Evolutionary conservation across 2,797 vertebrate genomes (phyloP).

Genomic region (Periparus ater): DNA sequence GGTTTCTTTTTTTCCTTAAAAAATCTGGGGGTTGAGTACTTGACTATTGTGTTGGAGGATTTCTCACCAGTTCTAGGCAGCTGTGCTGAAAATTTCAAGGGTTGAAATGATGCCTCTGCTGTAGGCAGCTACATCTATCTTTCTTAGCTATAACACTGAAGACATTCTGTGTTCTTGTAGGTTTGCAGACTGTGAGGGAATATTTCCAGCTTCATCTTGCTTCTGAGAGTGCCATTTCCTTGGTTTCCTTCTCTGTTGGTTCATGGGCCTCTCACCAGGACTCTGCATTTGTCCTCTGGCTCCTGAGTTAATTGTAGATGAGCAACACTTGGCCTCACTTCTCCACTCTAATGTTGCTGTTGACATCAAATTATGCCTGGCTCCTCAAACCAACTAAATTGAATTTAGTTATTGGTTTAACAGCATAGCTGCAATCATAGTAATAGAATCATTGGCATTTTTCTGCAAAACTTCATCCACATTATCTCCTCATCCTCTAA

Average conservation of each 20-base stretch:
- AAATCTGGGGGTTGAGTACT: accelerated
- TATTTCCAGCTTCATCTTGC: not conserved
- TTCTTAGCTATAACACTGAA: not conserved
- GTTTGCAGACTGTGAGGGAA: not conserved
- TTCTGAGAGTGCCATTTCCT: not conserved
- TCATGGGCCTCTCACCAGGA: not conserved
- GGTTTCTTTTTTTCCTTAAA: not conserved
- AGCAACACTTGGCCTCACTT: not conserved
- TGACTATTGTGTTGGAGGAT: not conserved
- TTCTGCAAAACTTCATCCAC: not conserved
- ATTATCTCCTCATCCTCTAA: not conserved
- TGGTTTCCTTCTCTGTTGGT: not conserved
- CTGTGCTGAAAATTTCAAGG: not conserved
- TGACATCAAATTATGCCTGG: not conserved
- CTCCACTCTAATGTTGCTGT: not conserved
- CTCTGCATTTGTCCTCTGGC: not conserved
- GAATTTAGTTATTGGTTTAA: not conserved
- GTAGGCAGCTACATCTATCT: not conserved
- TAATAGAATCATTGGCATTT: not conserved
- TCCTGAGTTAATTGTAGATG: not conserved
- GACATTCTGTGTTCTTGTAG: not conserved
- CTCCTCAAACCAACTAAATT: not conserved
- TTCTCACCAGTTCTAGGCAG: not conserved
- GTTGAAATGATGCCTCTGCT: not conserved
- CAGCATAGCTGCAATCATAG: not conserved